A percentile compares a stretch with the other conserved stretches of the same genome.
Evolutionary conservation across 2,113 vertebrate species (phyloP).

Genomic region (Dipodomys spectabilis): DNA sequence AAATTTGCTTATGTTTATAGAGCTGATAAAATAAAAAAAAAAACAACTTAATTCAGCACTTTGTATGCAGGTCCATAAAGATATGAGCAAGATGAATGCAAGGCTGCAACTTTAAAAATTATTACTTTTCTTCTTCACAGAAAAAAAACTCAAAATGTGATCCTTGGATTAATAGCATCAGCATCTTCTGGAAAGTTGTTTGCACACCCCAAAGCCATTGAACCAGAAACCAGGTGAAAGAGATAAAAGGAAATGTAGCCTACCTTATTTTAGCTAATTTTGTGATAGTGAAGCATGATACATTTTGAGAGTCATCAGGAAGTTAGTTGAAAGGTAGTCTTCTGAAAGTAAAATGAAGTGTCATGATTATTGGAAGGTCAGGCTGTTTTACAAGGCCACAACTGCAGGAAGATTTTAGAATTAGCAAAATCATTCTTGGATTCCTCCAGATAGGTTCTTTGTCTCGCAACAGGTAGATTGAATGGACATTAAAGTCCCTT

Average conservation of each 20-base stretch:
- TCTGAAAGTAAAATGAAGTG: neutral
- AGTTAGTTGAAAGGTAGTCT: slow-evolving; percentile 4
- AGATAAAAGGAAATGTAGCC: neutral
- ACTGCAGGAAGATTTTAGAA: neutral
- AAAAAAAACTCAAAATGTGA: neutral
- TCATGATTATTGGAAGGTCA: neutral
- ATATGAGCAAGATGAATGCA: neutral
- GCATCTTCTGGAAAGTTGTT: neutral
- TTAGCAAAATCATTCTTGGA: no score
- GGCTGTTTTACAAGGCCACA: neutral
- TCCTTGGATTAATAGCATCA: neutral
- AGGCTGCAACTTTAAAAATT: neutral
- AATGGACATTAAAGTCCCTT: no score
- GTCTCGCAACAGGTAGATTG: neutral
- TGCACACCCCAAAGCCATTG: neutral
- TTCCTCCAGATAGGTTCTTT: neutral
- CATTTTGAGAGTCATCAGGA: neutral
- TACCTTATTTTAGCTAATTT: neutral
- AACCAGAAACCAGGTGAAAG: neutral
- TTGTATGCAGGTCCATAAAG: neutral
- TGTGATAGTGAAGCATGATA: neutral
- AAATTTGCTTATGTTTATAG: neutral
- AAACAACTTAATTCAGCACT: neutral
- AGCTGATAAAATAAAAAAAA: neutral
- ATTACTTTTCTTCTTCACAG: no score